Percentiles rank a stretch among this genome's conserved stretches.
phyloP scores from a whole-genome alignment of 2,797 vertebrate species.

The Coracias cyanogaster region DNA sequence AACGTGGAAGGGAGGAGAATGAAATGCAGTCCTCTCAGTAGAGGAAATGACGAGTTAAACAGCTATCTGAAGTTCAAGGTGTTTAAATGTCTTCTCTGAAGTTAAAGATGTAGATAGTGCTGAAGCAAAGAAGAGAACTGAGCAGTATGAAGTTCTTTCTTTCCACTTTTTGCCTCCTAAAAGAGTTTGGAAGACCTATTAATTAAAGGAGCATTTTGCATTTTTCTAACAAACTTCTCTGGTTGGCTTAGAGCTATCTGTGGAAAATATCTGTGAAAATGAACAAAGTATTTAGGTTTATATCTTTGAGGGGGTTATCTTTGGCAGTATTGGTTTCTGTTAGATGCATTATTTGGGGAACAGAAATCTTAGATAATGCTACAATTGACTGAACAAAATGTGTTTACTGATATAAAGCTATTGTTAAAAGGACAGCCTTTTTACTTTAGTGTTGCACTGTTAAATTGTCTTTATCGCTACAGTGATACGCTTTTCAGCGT shows the following conservation, averaged over 20 bases:
- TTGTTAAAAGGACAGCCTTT: background rate
- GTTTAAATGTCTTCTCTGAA: background rate
- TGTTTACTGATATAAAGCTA: background rate
- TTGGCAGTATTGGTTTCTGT: background rate
- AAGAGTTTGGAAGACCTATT: background rate
- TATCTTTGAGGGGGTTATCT: background rate
- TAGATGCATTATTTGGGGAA: accelerated
- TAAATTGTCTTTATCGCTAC: background rate
- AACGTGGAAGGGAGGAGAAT: background rate
- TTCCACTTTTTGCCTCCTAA: background rate
- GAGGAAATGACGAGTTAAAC: background rate
- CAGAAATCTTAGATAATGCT: background rate
- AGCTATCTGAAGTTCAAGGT: background rate
- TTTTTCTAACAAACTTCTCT: background rate
- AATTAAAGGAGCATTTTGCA: background rate
- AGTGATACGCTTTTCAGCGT: background rate
- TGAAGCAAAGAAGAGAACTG: background rate
- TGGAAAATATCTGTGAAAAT: background rate
- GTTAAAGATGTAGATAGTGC: background rate
- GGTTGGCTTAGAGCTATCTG: background rate
- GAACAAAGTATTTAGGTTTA: background rate
- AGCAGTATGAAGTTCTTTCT: background rate
- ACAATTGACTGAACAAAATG: background rate
- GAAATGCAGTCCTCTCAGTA: background rate
- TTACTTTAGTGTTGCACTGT: background rate